Conservation (phyloP, 2,888 invertebrate species). For the Barypeithes pellucidus region DNA sequence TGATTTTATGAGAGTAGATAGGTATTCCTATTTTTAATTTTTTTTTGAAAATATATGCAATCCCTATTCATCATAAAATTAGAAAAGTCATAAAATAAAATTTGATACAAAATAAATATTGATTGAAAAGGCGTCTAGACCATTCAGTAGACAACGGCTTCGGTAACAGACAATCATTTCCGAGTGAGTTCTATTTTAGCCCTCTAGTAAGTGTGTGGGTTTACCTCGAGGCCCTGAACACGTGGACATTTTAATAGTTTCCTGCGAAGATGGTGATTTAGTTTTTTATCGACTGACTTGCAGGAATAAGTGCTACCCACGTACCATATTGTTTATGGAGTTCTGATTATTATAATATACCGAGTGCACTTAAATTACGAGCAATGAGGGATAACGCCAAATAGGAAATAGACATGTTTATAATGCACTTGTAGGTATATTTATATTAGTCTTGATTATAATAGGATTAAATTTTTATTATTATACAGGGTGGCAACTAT, state of each 20-base stretch:
- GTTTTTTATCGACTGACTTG: slow-evolving; percentile 54
- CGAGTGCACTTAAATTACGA: slow-evolving; percentile 37
- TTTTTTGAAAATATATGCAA: too few species aligned
- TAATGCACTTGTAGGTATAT: background rate
- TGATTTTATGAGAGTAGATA: too few species aligned
- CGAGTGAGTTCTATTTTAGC: slow-evolving; percentile 46
- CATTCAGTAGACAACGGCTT: slow-evolving; percentile 29
- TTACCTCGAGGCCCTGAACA: slow-evolving; percentile 56
- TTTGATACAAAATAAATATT: too few species aligned
- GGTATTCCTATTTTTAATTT: too few species aligned
- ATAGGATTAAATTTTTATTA: too few species aligned
- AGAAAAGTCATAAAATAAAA: too few species aligned
- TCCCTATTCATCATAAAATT: too few species aligned
- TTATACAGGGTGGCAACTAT: too few species aligned
- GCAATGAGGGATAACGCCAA: slow-evolving; percentile 32
- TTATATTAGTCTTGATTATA: too few species aligned
- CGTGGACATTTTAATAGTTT: slow-evolving; percentile 61
- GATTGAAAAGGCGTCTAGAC: slow-evolving; percentile 34
- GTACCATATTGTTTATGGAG: slow-evolving; percentile 49
- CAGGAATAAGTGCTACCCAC: slow-evolving; percentile 50
- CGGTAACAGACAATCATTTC: slow-evolving; percentile 37
- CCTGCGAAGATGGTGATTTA: slow-evolving; percentile 60
- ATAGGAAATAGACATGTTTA: slow-evolving; percentile 30
- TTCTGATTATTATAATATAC: slow-evolving; percentile 48
- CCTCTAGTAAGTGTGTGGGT: slow-evolving; percentile 48